Base-by-base conservation (phyloP, 2,888 invertebrate species). In the Eustalomyia histrio region DNA sequence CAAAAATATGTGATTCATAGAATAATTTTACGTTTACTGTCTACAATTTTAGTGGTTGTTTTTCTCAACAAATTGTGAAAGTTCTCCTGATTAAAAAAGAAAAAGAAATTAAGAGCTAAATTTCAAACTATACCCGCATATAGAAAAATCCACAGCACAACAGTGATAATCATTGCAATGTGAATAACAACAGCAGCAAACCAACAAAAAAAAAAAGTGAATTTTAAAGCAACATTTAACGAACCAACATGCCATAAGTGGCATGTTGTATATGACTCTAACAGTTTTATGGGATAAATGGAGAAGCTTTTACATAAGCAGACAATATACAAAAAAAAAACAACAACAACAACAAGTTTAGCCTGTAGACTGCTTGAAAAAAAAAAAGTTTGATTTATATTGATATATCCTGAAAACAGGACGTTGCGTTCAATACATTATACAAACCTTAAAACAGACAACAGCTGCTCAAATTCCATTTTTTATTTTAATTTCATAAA, bases 391-490 rank as follows among this genome's bases (percentile, higher is more conserved):
- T 39, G 9, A 12, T 39, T 12, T 10, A 3, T 39, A 39, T 39
- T 39, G 10, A 14, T 39, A 53, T 71, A 55, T 63, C 63, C 63
- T 69, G 61, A 29, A 67, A 80, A 76, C 61, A 80, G 80, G 76
- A 76, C 10, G 10, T 55, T 61, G 29, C 29, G 50, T 52, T 67
- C 53, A 58, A 65, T 76, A 63, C 16, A 43, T 67, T 67, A 33
- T 50, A 43, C 55, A 35, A 52, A 58, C 29, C 57, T 17, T 12
- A 52, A 29, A 69, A 68, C 65, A 80, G 69, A 81, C 71, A 78
- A 81, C 81, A 81, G 81, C 81, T 81, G 81, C 81, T 74, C 50
- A 71, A 71, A 74, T 71, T 78, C 75, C 35, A 18, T 69, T 74
- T 57, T 74, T 63, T 50, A 53, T 10, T 71, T 12, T 53, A 60